phyloP scores from a whole-genome alignment of 2,113 vertebrate genomes.

The Mungos mungo region DNA sequence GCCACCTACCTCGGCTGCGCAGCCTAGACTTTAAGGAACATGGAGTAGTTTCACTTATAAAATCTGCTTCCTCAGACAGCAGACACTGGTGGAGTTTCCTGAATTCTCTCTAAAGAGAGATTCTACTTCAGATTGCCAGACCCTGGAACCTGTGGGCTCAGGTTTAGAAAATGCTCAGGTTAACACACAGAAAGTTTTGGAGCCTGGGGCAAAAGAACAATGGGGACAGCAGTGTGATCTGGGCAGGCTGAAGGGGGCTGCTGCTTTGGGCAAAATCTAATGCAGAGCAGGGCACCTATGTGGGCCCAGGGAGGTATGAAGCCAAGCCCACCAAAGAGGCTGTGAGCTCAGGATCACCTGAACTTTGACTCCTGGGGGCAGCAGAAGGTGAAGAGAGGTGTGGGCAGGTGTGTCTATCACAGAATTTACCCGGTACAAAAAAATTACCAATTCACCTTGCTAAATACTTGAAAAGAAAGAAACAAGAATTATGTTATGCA shows the following conservation, averaged over 20 bases:
- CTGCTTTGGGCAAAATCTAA: neutral
- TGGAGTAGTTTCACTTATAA: constrained; percentile 49
- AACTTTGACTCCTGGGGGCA: neutral
- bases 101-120: neutral
- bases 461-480: neutral
- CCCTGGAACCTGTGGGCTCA: neutral
- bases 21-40: neutral
- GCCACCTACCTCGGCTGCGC: neutral
- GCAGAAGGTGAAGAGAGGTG: neutral
- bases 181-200: neutral
- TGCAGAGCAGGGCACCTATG: too few relatives aligned
- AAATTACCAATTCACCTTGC: neutral
- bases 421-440: neutral
- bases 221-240: neutral
- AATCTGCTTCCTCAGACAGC: constrained; percentile 59
- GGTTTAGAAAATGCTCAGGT: neutral
- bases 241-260: neutral
- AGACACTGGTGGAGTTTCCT: neutral
- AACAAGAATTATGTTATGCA: neutral
- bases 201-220: neutral
- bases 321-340: neutral
- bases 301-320: neutral
- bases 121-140: neutral
- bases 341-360: neutral
- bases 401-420: neutral